Base-by-base conservation (phyloP, 2,797 vertebrate genomes). In the Anas acuta region DNA sequence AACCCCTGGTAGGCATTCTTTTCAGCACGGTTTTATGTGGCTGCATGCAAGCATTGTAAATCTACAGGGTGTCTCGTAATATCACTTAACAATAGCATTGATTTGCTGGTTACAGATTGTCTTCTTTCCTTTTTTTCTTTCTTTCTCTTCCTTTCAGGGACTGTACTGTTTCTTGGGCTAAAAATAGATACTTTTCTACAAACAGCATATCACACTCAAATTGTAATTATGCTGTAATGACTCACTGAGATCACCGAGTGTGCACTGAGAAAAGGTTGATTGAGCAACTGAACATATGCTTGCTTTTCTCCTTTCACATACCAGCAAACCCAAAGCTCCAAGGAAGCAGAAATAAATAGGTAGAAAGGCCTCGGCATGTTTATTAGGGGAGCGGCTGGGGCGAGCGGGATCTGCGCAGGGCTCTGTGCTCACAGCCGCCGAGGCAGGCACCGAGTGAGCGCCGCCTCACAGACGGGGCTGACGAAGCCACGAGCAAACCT, bases 1-100 rank as follows among this genome's bases (percentile, higher is more conserved):
- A 99, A 99, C 99, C 98, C 98, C 98, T 98, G 96, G 96, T 95
- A 98, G 98, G 98, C 98, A 97, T 96, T 96, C 96, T 94, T 96
- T 96, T 96, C 96, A 94, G 51, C 5, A 79, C 41, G 45, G 89
- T 92, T 96, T 96, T 81, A 86, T 43, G 30, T 80, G 84, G 90
- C 89, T 89, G 88, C 96, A 47, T 71, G 86, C 39, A 54, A 89
- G 83, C 91, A 51, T 15, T 89, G 77, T 92, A 92, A 95, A 97
- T 94, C 96, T 94, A 96, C 20, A 3, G 94, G 58, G 93, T 92
- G 95, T 96, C 97, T 96, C 14, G 13, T 96, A 96, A 47, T 82
- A 96, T 95, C 96, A 91, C 94, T 91, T 96, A 91, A 97, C 96
- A 96, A 91, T 66, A 94, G 95, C 95, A 93, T 17, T 89, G 96